phyloP scores from a whole-genome alignment of 1,140 invertebrate genomes.

The Drosophila chauvacae region DNA sequence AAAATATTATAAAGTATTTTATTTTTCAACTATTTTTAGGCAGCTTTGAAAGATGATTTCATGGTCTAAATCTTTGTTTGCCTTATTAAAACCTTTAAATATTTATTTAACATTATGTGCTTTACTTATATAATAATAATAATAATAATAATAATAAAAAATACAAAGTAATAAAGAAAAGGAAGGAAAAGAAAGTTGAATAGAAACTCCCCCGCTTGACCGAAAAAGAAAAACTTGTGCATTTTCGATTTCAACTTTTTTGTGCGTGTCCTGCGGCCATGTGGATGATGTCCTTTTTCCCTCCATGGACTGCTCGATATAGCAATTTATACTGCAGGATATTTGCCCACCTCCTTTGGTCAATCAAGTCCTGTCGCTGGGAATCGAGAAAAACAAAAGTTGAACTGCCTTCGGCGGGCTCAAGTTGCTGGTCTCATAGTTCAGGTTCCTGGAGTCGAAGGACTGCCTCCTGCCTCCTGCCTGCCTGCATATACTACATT shows the following conservation, averaged over 20 bases:
- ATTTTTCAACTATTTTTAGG: not conserved
- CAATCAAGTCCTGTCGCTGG: slow-evolving; percentile 37
- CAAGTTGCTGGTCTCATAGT: slow-evolving; percentile 11
- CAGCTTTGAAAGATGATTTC: not conserved
- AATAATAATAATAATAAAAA: not conserved
- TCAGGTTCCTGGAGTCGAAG: not conserved
- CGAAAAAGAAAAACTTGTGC: slow-evolving; percentile 26
- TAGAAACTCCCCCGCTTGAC: slow-evolving; percentile 5
- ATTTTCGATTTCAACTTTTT: slow-evolving; percentile 48
- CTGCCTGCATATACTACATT: not conserved
- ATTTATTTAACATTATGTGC: no score
- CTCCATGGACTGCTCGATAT: not conserved
- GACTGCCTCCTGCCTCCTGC: not conserved
- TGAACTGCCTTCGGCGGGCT: slow-evolving; percentile 27
- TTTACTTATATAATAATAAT: not conserved
- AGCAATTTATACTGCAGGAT: not conserved
- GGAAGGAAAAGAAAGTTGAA: not conserved
- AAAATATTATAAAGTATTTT: not conserved
- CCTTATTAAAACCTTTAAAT: no score
- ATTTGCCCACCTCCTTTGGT: slow-evolving; percentile 16
- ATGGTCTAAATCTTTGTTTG: no score
- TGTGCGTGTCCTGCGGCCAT: slow-evolving; percentile 12
- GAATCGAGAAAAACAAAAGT: slow-evolving; percentile 34
- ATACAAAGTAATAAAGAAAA: not conserved
- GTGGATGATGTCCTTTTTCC: not conserved